phyloP scores from a whole-genome alignment of 2,113 vertebrate genomes.

The Indicator maculatus region DNA sequence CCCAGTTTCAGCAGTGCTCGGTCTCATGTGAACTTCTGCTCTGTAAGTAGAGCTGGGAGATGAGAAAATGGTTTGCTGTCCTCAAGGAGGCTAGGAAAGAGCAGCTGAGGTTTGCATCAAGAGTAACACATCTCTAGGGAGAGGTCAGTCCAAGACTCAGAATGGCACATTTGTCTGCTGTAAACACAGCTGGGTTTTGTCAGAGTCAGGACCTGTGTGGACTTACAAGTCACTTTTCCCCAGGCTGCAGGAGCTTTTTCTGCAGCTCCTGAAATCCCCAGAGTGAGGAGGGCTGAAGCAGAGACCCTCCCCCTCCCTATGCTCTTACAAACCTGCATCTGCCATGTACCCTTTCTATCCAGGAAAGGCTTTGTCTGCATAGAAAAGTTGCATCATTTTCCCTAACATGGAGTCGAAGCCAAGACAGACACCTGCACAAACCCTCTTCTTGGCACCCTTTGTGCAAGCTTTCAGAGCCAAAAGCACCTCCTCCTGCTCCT shows the following conservation, averaged over 20 bases:
- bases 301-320: not conserved
- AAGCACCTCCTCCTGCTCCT: not conserved
- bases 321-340: not conserved
- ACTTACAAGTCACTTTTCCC: not conserved
- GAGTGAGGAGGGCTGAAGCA: not conserved
- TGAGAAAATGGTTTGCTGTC: not conserved
- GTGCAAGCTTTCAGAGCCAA: not conserved
- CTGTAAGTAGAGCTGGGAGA: not conserved
- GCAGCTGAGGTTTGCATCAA: not conserved
- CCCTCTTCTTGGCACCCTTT: not conserved
- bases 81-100: not conserved
- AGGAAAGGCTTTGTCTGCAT: not conserved
- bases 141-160: not conserved
- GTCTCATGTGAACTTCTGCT: not conserved
- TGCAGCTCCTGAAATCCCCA: not conserved
- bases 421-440: slow-evolving; percentile 28
- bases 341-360: not conserved
- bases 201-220: not conserved
- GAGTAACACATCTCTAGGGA: not conserved
- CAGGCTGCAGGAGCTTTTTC: not conserved
- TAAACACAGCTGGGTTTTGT: not conserved
- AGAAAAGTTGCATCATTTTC: slow-evolving; percentile 7
- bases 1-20: not conserved
- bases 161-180: not conserved
- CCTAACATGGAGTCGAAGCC: not conserved